A percentile compares a stretch with the other conserved stretches of the same genome.
phyloP scores from a whole-genome alignment of 1,140 invertebrate genomes.

The Zaprionus lachaisei region DNA sequence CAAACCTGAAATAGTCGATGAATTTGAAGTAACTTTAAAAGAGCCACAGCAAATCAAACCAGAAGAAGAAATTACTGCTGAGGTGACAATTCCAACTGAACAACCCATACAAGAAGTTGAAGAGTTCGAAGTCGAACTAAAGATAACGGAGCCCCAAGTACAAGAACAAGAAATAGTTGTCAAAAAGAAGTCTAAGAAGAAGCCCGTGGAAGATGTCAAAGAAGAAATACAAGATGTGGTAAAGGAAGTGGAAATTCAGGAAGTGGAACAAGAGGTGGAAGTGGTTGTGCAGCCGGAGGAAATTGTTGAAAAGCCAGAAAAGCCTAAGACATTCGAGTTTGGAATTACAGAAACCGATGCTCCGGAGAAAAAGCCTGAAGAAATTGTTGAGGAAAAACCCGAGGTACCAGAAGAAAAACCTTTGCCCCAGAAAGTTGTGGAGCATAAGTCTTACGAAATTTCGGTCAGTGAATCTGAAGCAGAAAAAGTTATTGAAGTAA shows the following conservation, averaged over 20 bases:
- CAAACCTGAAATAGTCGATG: slow-evolving; percentile 85
- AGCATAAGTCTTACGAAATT: slow-evolving; percentile 69
- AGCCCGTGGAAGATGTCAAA: slow-evolving; percentile 51
- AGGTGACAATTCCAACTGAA: slow-evolving; percentile 51
- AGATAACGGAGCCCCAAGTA: slow-evolving; percentile 59
- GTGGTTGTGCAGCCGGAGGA: slow-evolving; percentile 30
- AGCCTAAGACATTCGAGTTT: slow-evolving; percentile 67
- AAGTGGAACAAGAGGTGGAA: slow-evolving; percentile 22
- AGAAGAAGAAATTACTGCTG: slow-evolving; percentile 79
- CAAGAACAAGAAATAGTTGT: slow-evolving; percentile 73
- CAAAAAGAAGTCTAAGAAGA: slow-evolving; percentile 80
- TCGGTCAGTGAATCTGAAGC: slow-evolving; percentile 60
- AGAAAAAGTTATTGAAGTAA: slow-evolving; percentile 42
- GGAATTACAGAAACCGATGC: slow-evolving; percentile 67
- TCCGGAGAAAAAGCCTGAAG: slow-evolving; percentile 47
- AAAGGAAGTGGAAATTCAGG: slow-evolving; percentile 57
- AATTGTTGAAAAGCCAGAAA: slow-evolving; percentile 26
- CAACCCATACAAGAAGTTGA: slow-evolving; percentile 45
- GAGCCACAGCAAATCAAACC: slow-evolving; percentile 70
- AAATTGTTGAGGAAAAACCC: slow-evolving; percentile 49
- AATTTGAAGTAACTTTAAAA: slow-evolving; percentile 85
- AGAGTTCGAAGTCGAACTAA: slow-evolving; percentile 61
- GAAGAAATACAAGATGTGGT: slow-evolving; percentile 59
- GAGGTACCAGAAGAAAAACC: slow-evolving; percentile 49
- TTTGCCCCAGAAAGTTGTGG: slow-evolving; percentile 64